A percentile compares a stretch with the other conserved stretches of the same genome.
Conservation (phyloP, 2,797 vertebrate genomes). For the Ctenopoma multispine region DNA sequence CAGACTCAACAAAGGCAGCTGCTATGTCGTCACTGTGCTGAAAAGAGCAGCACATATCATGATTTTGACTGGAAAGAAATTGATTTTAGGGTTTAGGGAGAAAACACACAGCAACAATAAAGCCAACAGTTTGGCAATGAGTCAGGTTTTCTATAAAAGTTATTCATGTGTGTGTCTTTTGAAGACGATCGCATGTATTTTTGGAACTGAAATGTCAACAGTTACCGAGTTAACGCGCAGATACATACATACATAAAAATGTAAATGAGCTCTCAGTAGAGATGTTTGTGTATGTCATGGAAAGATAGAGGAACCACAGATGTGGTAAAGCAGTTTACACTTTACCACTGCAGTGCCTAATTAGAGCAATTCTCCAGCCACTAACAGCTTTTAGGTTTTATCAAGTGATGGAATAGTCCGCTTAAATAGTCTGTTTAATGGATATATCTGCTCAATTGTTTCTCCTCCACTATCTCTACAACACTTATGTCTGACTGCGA, state of each 20-base stretch:
- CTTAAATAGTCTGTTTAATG: conserved; percentile 33
- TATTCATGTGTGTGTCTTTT: conserved; percentile 3
- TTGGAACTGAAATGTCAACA: background rate
- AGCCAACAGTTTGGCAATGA: conserved; percentile 14
- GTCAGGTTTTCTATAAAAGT: background rate
- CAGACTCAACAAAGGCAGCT: conserved; percentile 15
- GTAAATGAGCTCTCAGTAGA: background rate
- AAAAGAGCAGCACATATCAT: conserved; percentile 14
- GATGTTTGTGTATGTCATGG: background rate
- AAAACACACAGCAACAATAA: conserved; percentile 16
- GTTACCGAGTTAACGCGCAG: background rate
- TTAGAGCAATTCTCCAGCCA: conserved; percentile 21
- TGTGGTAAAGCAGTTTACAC: background rate
- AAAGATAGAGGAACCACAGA: background rate
- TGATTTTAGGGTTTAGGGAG: conserved; percentile 38
- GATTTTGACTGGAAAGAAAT: conserved; percentile 33
- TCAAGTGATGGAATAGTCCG: conserved; percentile 25
- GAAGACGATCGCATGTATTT: background rate
- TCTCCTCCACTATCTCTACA: conserved; percentile 14
- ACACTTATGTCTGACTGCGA: conserved; percentile 24
- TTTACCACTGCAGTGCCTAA: conserved; percentile 21
- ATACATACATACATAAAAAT: background rate
- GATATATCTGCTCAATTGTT: conserved; percentile 24
- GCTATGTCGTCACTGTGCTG: background rate
- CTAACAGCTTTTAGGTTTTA: conserved; percentile 31